A percentile compares a stretch with the other conserved stretches of the same genome.
Conservation (phyloP, 2,797 vertebrate species). For the Chrysolophus pictus region DNA sequence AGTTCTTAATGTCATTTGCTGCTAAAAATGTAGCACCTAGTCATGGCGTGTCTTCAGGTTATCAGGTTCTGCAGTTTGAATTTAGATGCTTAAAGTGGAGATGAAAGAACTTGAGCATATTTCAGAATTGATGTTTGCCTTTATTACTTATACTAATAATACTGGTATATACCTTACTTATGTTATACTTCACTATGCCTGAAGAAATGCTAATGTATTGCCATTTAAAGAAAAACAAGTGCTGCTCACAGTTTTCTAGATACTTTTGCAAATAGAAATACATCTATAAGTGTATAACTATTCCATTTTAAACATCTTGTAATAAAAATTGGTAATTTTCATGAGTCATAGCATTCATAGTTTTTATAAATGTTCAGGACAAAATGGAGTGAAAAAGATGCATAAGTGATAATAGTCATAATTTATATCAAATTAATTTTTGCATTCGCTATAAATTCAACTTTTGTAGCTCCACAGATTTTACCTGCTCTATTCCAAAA, state of each 20-base stretch:
- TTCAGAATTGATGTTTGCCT: background rate
- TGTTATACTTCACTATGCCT: background rate
- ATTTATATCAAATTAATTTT: background rate
- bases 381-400: background rate
- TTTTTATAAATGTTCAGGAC: constrained; percentile 14
- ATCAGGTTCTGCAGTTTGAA: background rate
- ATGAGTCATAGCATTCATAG: background rate
- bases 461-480: background rate
- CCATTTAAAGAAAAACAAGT: background rate
- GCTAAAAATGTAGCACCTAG: accelerated
- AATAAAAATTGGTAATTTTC: background rate
- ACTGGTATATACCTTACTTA: background rate
- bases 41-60: background rate
- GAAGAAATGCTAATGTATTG: background rate
- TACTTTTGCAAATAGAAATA: background rate
- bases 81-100: background rate
- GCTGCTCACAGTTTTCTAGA: background rate
- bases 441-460: background rate
- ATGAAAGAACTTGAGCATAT: background rate
- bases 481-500: background rate
- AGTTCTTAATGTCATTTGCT: background rate
- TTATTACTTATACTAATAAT: background rate
- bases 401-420: background rate
- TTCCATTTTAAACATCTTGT: background rate
- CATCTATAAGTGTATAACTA: background rate